Conservation (phyloP, 2,797 vertebrate genomes). For the Gila robusta region DNA sequence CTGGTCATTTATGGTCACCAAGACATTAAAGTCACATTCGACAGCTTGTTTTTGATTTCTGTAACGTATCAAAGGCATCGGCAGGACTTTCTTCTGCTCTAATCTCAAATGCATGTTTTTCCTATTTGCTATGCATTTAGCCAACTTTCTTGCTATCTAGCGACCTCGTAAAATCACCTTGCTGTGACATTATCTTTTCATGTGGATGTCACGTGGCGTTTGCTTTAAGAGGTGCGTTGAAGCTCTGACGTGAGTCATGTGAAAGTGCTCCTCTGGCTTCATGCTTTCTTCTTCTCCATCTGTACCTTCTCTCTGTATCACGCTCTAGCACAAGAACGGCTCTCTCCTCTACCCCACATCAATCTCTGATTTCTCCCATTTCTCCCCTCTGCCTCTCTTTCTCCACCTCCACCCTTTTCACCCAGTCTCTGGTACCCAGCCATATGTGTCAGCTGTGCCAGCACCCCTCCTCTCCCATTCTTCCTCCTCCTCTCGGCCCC, state of each 20-base stretch:
- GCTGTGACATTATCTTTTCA: conserved; percentile 31
- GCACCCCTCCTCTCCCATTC: conserved; percentile 56
- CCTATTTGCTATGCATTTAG: not conserved
- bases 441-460: conserved; percentile 83
- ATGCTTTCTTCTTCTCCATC: conserved; percentile 1
- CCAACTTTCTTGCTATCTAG: conserved; percentile 5
- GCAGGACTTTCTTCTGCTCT: not conserved
- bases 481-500: conserved; percentile 64
- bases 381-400: conserved; percentile 22
- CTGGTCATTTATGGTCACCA: not conserved
- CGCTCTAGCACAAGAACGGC: conserved; percentile 39
- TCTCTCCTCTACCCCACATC: conserved; percentile 35
- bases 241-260: conserved; percentile 9
- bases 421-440: conserved; percentile 70
- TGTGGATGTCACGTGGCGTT: conserved; percentile 32
- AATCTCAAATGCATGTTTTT: conserved; percentile 1
- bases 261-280: conserved; percentile 5
- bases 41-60: conserved; percentile 8
- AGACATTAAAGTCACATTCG: not conserved
- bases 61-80: not conserved
- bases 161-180: conserved; percentile 30
- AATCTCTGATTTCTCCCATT: not conserved
- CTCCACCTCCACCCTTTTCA: conserved; percentile 31
- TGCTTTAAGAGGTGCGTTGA: conserved; percentile 7
- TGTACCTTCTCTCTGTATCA: conserved; percentile 10